Evolutionary conservation across 2,113 vertebrate species (phyloP), one percentile per base, ranked within the genome.

Genomic region (Gymnogyps californianus): DNA sequence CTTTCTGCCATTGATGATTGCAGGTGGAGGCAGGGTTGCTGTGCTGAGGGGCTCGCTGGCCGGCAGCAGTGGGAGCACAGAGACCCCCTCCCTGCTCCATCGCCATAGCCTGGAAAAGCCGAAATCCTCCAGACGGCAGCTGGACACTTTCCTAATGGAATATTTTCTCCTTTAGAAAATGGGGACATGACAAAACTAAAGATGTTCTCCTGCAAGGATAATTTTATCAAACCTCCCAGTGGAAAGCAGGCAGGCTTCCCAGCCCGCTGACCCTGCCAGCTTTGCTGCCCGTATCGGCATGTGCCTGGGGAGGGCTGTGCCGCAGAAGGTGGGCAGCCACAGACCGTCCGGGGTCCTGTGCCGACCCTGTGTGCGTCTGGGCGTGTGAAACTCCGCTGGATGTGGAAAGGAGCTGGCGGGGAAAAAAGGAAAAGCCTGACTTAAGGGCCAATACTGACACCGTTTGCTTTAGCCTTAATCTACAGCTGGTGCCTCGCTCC

Each of bases 281-380:
- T 9, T 32, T 31, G 42, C 52, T 67, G 3, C 71, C 77, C 0
- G 2, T 13, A 15, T 10, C 3, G 12, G 26, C 6, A 36, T 1
- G 29, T 44, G 65, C 76, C 71, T 2, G 12, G 9, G 40, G 75
- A 24, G 55, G 54, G 67, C 83, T 32, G 8, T 42, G 52, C 74
- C 0, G 4, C 0, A 8, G 55, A 25, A 29, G 13, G 14, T 28
- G 69, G 62, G 55, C n/a, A 21, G 51, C 46, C 42, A 7, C 58
- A 13, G 55, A 47, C 22, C 31, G 12, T 14, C 46, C 26, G 25
- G 65, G 8, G 6, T 17, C 25, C 58, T 28, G 72, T 49, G 78
- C 46, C 0, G 0, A 3, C 57, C 51, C 65, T 3, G 3, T 1
- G 0, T 11, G 47, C 2, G 1, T 44, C 84, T 32, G 80, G 55